A percentile compares a stretch with the other conserved stretches of the same genome.
phyloP scores from a whole-genome alignment of 1,140 invertebrate genomes.

The Drosophila lowei region DNA sequence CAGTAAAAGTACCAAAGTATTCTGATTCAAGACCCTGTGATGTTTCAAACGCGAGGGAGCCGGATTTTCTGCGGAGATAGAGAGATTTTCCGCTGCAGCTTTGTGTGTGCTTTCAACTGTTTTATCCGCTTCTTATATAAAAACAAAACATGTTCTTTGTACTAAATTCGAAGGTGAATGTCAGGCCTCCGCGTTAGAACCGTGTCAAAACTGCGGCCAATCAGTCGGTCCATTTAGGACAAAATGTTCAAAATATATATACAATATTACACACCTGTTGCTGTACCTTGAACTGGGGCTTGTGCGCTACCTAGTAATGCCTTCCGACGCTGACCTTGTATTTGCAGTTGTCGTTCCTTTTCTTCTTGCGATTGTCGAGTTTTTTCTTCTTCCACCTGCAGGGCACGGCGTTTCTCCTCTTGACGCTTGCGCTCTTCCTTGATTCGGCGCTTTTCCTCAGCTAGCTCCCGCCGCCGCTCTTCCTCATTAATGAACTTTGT shows the following conservation, averaged over 20 bases:
- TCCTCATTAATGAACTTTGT: constrained; percentile 45
- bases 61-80: too few species aligned
- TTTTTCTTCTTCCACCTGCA: constrained; percentile 64
- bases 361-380: constrained; percentile 70
- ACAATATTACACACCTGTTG: background rate
- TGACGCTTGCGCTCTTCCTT: constrained; percentile 84
- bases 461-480: constrained; percentile 57
- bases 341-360: constrained; percentile 73
- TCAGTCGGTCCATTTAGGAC: too few species aligned
- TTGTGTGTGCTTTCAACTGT: too few species aligned
- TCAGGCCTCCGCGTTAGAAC: too few species aligned
- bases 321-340: constrained; percentile 75
- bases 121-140: too few species aligned
- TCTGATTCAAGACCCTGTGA: too few species aligned
- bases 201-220: too few species aligned
- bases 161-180: too few species aligned
- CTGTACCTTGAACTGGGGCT: background rate
- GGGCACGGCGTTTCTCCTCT: constrained; percentile 83
- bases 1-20: too few species aligned
- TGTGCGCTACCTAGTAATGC: constrained; percentile 60
- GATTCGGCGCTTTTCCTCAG: constrained; percentile 55
- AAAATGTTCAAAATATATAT: background rate
- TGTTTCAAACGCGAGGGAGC: too few species aligned
- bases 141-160: too few species aligned
- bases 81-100: too few species aligned